Percentiles rank a stretch among this genome's conserved stretches.
Conservation (phyloP, 2,113 vertebrate genomes). For the Cryptotis parvus region DNA sequence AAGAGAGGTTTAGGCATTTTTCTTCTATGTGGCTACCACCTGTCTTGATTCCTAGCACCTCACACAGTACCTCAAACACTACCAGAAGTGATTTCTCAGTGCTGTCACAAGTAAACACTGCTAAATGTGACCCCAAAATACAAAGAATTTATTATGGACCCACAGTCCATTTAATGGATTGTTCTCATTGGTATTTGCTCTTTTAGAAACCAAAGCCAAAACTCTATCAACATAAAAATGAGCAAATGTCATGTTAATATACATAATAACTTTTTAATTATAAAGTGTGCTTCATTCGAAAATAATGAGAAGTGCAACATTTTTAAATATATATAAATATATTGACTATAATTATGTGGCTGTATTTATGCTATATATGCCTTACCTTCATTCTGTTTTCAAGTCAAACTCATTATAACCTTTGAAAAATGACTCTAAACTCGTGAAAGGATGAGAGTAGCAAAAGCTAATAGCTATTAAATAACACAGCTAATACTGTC, state of each 20-base stretch:
- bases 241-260: background rate
- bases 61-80: too few species aligned
- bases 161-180: background rate
- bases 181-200: background rate
- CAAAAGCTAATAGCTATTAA: background rate
- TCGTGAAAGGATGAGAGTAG: background rate
- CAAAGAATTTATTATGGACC: too few species aligned
- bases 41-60: too few species aligned
- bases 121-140: too few species aligned
- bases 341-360: background rate
- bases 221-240: constrained; percentile 14
- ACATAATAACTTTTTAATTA: background rate
- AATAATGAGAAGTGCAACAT: background rate
- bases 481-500: background rate
- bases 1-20: background rate
- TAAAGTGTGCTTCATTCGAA: background rate
- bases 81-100: too few species aligned
- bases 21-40: too few species aligned
- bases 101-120: too few species aligned
- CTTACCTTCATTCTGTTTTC: background rate
- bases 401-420: background rate
- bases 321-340: background rate
- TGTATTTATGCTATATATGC: background rate
- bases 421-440: background rate
- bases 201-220: constrained; percentile 36